Conservation (phyloP, 1,140 invertebrate genomes). For the Drosophila lacertosa region DNA sequence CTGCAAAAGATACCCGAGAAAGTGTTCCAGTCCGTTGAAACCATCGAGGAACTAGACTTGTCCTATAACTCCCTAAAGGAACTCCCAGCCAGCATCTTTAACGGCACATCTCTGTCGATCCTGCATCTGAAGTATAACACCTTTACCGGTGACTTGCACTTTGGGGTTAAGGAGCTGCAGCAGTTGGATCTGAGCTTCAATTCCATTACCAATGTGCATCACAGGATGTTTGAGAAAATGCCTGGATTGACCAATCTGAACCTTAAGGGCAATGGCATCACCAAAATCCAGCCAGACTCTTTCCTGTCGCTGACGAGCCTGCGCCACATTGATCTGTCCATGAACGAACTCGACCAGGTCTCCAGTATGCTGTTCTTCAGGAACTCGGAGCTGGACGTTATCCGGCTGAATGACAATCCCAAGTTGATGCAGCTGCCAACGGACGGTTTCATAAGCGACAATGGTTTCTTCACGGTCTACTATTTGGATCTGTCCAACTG, state of each 20-base stretch:
- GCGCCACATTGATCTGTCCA: constrained; percentile 88
- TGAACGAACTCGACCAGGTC: constrained; percentile 87
- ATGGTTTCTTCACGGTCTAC: constrained; percentile 87
- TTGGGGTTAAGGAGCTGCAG: constrained; percentile 85
- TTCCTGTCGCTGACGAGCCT: constrained; percentile 87
- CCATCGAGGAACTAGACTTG: constrained; percentile 88
- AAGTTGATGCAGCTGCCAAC: constrained; percentile 86
- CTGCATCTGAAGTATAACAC: constrained; percentile 87
- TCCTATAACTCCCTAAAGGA: constrained; percentile 87
- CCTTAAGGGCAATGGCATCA: constrained; percentile 87
- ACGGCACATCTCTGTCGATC: constrained; percentile 86
- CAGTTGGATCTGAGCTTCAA: constrained; percentile 88
- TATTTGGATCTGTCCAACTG: constrained; percentile 89
- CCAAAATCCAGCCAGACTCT: constrained; percentile 88
- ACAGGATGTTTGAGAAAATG: constrained; percentile 87
- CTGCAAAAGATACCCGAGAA: constrained; percentile 86
- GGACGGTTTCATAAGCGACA: constrained; percentile 86
- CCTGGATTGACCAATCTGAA: constrained; percentile 87
- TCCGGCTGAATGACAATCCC: constrained; percentile 88
- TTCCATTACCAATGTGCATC: constrained; percentile 86
- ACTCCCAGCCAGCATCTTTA: constrained; percentile 86
- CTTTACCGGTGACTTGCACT: constrained; percentile 85
- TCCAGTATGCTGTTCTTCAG: constrained; percentile 87
- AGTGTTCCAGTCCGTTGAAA: constrained; percentile 86
- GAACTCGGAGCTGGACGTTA: constrained; percentile 88